Conservation (phyloP, 2,797 vertebrate genomes). For the Fistularia tabacaria region DNA sequence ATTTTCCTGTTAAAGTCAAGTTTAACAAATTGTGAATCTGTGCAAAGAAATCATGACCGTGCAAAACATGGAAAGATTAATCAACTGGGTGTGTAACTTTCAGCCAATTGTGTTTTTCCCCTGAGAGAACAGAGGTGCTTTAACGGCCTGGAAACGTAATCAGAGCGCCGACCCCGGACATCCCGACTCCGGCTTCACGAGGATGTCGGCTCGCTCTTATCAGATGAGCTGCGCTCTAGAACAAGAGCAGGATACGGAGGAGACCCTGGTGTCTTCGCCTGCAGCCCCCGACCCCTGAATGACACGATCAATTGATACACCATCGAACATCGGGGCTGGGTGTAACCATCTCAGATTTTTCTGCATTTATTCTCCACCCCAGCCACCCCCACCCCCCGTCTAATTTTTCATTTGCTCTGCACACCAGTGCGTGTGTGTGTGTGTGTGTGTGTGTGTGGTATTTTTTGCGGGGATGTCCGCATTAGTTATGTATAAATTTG, state of each 20-base stretch:
- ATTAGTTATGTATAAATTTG: no score
- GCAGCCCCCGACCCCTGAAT: slow-evolving; percentile 50
- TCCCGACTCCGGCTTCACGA: background rate
- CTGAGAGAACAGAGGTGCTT: background rate
- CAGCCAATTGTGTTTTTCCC: no score
- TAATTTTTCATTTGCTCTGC: no score
- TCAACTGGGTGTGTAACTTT: no score
- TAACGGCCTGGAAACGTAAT: no score
- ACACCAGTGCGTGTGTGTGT: slow-evolving; percentile 12
- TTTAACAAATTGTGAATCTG: no score
- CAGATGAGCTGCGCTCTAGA: slow-evolving; percentile 20
- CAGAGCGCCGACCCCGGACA: background rate
- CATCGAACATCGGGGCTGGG: slow-evolving; percentile 58
- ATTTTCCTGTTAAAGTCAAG: no score
- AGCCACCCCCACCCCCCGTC: no score
- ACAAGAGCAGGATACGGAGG: slow-evolving; percentile 54
- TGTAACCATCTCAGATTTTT: slow-evolving; percentile 64
- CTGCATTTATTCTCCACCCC: slow-evolving; percentile 21
- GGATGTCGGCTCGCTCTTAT: slow-evolving; percentile 37
- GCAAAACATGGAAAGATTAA: no score
- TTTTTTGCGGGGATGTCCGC: no score
- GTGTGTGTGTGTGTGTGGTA: slow-evolving; percentile 60
- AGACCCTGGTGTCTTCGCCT: slow-evolving; percentile 50
- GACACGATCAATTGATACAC: slow-evolving; percentile 56
- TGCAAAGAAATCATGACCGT: no score